Evolutionary conservation across 2,113 vertebrate genomes (phyloP), one percentile per base, ranked within the genome.

Genomic region (Eublepharis macularius): DNA sequence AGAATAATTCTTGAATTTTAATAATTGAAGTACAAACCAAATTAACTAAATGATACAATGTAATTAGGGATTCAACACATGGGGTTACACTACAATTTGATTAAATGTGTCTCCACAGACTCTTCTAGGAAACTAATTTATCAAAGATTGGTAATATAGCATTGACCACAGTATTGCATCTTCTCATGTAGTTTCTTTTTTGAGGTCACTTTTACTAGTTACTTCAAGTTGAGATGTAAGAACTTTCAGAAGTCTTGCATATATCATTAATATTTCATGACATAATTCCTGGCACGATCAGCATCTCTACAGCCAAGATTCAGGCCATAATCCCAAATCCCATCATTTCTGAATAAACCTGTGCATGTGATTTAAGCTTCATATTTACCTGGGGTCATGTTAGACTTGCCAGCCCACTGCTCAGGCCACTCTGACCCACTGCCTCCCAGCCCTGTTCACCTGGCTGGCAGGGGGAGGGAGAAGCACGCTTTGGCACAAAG

Each of bases 11-110:
- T 83, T 92, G 68, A 91, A 84, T 88, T 92, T 92, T 91, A 92
- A 88, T 92, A 92, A 88, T 85, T 89, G 84, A 90, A 92, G 49
- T 83, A 87, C 68, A 92, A 92, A 87, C 75, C 60, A 91, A 89
- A 93, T 94, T 92, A 93, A 81, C 89, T 45, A 83, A 92, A 89
- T 0, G 54, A 92, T 89, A 84, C 88, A 92, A 86, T 81, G n/a
- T 90, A 90, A 93, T 92, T 93, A 93, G 49, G n/a, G 72, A 92
- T 77, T 47, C 77, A 91, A 63, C 89, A 88, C 87, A 75, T 74
- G 54, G 34, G 39, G 63, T 89, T 92, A 65, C 79, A 65, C 82
- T 88, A 81, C 43, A 84, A 91, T 92, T 66, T 94, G 86, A 93
- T 93, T 92, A 89, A 93, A 92, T 85, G 86, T 11, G 76, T 88